phyloP scores from a whole-genome alignment of 2,113 vertebrate species.

The Myrmecophaga tridactyla region DNA sequence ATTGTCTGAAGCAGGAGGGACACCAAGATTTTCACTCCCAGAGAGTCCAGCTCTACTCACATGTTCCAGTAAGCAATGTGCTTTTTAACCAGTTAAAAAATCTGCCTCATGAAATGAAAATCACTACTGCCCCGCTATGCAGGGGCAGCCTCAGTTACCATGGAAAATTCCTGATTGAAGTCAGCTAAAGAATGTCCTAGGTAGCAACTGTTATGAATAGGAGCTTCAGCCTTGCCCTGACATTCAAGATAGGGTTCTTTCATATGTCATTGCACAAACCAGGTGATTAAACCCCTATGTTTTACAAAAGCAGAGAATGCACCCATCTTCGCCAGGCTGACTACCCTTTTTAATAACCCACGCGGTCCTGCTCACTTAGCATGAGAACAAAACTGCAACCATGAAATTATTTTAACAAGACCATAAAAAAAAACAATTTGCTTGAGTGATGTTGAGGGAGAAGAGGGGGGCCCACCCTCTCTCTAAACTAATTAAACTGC shows the following conservation, averaged over 20 bases:
- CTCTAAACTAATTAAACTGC: slow-evolving; percentile 85
- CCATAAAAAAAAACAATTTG: slow-evolving; percentile 74
- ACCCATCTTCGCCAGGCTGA: slow-evolving; percentile 60
- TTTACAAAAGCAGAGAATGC: slow-evolving; percentile 41
- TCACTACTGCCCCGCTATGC: slow-evolving; percentile 69
- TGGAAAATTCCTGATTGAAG: slow-evolving; percentile 85
- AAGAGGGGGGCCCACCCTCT: slow-evolving; percentile 58
- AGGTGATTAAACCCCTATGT: slow-evolving; percentile 71
- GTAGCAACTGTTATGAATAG: slow-evolving; percentile 82
- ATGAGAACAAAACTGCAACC: slow-evolving; percentile 80
- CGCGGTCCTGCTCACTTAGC: slow-evolving; percentile 76
- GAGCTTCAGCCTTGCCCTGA: slow-evolving; percentile 75
- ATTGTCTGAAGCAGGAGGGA: neutral
- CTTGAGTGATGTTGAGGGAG: slow-evolving; percentile 78
- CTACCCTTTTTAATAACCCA: slow-evolving; percentile 68
- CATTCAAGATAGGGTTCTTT: slow-evolving; percentile 81
- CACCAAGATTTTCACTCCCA: slow-evolving; percentile 34
- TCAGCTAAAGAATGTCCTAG: slow-evolving; percentile 79
- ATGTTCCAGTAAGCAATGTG: slow-evolving; percentile 72
- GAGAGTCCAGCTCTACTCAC: slow-evolving; percentile 67
- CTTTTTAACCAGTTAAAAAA: slow-evolving; percentile 72
- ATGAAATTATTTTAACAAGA: slow-evolving; percentile 84
- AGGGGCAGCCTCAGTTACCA: slow-evolving; percentile 78
- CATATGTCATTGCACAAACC: slow-evolving; percentile 77
- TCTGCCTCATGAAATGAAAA: slow-evolving; percentile 79